Evolutionary conservation across 2,797 vertebrate genomes (phyloP), one percentile per base, ranked within the genome.

Genomic region (Helicolenus hilgendorfi): DNA sequence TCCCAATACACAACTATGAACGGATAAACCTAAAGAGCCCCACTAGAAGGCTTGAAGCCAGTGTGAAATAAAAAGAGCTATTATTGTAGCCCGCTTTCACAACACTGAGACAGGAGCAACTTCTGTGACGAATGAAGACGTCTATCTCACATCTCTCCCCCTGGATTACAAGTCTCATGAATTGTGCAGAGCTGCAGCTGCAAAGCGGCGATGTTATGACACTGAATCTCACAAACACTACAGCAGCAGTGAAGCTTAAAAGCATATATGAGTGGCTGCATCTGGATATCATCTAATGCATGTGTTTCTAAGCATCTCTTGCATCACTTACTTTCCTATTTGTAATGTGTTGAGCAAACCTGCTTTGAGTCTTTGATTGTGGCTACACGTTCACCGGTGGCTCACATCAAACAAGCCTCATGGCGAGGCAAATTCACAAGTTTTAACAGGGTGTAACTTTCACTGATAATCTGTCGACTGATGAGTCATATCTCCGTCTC

Each of bases 291-390:
- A 74, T 70, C 56, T 26, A 22, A 83, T 65, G 53, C 62, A 60
- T 3, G 27, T 1, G 45, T 87, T 76, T 77, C 77, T 15, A 77
- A 77, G 59, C 78, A 77, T 67, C 35, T 55, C 68, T 29, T 55
- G 58, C 65, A 60, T 56, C 70, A 14, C 31, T 63, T 24, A 7
- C 69, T 55, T 81, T 76, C 58, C 22, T 26, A 22, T 63, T 81
- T 55, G 7, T 4, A 38, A 27, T 10, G n/a, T 36, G 20, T 5
- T 38, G 18, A 53, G 18, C 14, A 11, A 60, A 41, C n/a, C 64
- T 62, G 63, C 53, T 62, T 56, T 38, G 31, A 36, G 15, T 26
- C 55, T 59, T 20, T 10, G 13, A 31, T 3, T 22, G 36, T 13
- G n/a, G 53, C 72, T 8, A 56, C 55, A 62, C 45, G 55, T 60